A percentile compares a stretch with the other conserved stretches of the same genome.
phyloP scores from a whole-genome alignment of 1,140 invertebrate species.

The Hycleus phaleratus region DNA sequence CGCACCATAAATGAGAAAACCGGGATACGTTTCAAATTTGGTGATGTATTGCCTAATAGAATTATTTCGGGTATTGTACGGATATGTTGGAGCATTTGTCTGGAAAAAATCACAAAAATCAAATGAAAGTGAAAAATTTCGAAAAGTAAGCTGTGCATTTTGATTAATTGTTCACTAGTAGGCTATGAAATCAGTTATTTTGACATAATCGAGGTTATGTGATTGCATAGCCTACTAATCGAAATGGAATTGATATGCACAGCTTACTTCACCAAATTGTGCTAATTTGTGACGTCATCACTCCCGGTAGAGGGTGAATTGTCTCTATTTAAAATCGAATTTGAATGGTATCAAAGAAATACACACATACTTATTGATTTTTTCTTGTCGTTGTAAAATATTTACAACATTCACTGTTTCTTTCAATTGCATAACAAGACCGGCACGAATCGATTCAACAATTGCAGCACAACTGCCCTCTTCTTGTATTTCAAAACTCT shows the following conservation, averaged over 20 bases:
- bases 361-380: constrained; percentile 58
- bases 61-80: constrained; percentile 70
- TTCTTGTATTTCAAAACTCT: constrained; percentile 57
- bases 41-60: constrained; percentile 63
- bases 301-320: too few species aligned
- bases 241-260: too few species aligned
- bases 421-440: constrained; percentile 80
- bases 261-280: too few species aligned
- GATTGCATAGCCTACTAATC: too few species aligned
- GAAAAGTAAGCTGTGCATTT: too few species aligned
- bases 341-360: too few species aligned
- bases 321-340: too few species aligned
- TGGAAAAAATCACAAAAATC: constrained; percentile 42
- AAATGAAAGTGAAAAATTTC: not conserved
- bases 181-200: too few species aligned
- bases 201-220: too few species aligned
- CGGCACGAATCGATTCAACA: constrained; percentile 75
- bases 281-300: too few species aligned
- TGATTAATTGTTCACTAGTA: too few species aligned
- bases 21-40: constrained; percentile 59
- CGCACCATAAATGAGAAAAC: constrained; percentile 83
- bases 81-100: constrained; percentile 65
- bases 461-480: constrained; percentile 80
- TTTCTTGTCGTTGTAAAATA: constrained; percentile 67
- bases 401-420: constrained; percentile 65